Percentiles rank a stretch among this genome's conserved stretches.
Conservation (phyloP, 2,888 invertebrate genomes). For the Hipparchia semele region DNA sequence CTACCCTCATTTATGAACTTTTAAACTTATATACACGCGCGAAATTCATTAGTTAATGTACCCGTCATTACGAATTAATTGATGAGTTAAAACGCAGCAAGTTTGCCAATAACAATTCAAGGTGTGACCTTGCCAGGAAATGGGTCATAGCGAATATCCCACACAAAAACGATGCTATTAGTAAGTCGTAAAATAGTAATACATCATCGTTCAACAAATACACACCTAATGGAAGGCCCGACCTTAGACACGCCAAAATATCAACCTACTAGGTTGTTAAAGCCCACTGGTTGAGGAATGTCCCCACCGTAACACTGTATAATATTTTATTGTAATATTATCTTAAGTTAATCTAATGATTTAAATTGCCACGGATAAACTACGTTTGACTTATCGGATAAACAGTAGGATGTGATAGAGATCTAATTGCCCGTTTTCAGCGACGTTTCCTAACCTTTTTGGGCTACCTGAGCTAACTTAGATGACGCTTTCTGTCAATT, state of each 20-base stretch:
- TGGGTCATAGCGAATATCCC: constrained; percentile 16
- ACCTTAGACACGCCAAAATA: constrained; percentile 32
- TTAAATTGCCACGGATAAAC: neutral
- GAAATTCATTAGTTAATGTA: too few relatives aligned
- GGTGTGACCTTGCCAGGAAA: constrained; percentile 10
- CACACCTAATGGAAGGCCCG: constrained; percentile 20
- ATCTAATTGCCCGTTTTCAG: too few relatives aligned
- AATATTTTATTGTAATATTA: constrained; percentile 7
- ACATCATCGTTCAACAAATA: constrained; percentile 15
- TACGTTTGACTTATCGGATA: neutral
- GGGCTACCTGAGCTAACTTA: too few relatives aligned
- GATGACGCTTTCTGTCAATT: too few relatives aligned
- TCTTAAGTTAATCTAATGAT: constrained; percentile 4
- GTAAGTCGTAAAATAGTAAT: constrained; percentile 19
- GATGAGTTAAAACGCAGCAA: neutral
- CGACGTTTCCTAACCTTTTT: too few relatives aligned
- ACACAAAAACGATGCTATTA: constrained; percentile 16
- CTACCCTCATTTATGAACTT: too few relatives aligned
- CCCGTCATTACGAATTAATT: neutral
- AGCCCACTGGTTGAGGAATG: constrained; percentile 32
- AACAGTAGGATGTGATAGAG: too few relatives aligned
- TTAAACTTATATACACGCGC: too few relatives aligned
- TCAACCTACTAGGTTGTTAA: constrained; percentile 33
- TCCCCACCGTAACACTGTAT: constrained; percentile 23
- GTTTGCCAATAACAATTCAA: neutral